Conservation (phyloP, 2,113 vertebrate genomes). For the Menura novaehollandiae region DNA sequence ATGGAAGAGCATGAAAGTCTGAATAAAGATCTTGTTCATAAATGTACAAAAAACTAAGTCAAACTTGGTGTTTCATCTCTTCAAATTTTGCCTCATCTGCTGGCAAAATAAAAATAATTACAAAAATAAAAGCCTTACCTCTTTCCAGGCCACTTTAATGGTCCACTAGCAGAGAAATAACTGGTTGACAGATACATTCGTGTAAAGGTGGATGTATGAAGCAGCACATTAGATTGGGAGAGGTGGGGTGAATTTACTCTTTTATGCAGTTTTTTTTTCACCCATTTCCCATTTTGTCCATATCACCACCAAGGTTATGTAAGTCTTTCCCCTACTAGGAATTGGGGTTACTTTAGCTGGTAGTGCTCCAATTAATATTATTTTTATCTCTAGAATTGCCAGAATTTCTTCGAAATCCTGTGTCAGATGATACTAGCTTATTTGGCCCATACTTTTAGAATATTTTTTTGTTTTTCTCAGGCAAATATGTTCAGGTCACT, state of each 20-base stretch:
- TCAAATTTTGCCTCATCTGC: background rate
- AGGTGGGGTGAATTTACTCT: background rate
- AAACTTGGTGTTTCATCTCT: background rate
- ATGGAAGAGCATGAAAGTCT: background rate
- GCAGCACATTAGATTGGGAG: background rate
- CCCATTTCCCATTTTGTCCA: background rate
- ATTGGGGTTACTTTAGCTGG: background rate
- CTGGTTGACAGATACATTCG: background rate
- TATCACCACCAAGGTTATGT: background rate
- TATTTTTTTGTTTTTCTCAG: background rate
- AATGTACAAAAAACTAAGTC: background rate
- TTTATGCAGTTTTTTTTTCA: background rate
- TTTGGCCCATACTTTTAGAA: background rate
- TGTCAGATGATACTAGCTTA: background rate
- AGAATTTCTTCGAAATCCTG: constrained; percentile 7
- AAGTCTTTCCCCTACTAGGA: background rate
- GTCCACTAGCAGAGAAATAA: background rate
- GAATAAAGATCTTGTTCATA: background rate
- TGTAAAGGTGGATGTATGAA: background rate
- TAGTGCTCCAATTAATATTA: background rate
- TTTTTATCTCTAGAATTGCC: constrained; percentile 14
- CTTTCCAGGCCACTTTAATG: background rate
- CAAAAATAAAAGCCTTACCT: background rate
- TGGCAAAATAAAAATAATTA: background rate
- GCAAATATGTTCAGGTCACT: background rate